Evolutionary conservation across 2,113 vertebrate genomes (phyloP), one percentile per base, ranked within the genome.

Genomic region (Ammodramus savannarum): DNA sequence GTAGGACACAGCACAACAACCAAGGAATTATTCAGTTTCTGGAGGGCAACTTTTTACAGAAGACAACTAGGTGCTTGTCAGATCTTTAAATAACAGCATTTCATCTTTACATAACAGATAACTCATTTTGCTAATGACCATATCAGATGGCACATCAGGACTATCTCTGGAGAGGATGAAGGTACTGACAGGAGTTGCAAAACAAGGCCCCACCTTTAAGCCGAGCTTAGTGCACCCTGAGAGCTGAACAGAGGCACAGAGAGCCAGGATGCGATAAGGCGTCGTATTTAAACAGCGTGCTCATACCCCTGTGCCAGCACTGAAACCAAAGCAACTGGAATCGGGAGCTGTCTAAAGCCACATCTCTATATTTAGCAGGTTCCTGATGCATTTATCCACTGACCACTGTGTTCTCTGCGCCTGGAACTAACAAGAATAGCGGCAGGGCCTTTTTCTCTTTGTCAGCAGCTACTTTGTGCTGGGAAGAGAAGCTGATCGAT

Each of bases 311-410:
- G 63, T 84, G 85, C 49, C 67, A 94, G 86, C 78, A 25, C 88
- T 82, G 92, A 93, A 96, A 96, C 85, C 93, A 89, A 95, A 96
- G 92, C 95, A 96, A 95, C 92, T 66, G 75, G 74, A 78, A 86
- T 91, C 46, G 5, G 95, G 93, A 86, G 91, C 78, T 44, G 54
- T 51, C 79, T 87, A 84, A 71, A 95, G 87, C 87, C 71, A 63
- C 69, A 26, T n/a, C 43, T 90, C 90, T 94, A 79, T 89, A 95
- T 92, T 95, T 94, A 96, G 85, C 63, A 94, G 93, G 88, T 62
- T 68, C 89, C 96, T 41, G 32, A 23, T 17, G n/a, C 65, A 62
- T 72, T 89, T 81, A 77, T 16, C 71, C 51, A 44, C 91, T 91
- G 87, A 87, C 67, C 91, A 78, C 87, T 17, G 43, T 22, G 54